Evolutionary conservation across 2,113 vertebrate genomes (phyloP), one percentile per base, ranked within the genome.

Genomic region (Macquaria ambigua): DNA sequence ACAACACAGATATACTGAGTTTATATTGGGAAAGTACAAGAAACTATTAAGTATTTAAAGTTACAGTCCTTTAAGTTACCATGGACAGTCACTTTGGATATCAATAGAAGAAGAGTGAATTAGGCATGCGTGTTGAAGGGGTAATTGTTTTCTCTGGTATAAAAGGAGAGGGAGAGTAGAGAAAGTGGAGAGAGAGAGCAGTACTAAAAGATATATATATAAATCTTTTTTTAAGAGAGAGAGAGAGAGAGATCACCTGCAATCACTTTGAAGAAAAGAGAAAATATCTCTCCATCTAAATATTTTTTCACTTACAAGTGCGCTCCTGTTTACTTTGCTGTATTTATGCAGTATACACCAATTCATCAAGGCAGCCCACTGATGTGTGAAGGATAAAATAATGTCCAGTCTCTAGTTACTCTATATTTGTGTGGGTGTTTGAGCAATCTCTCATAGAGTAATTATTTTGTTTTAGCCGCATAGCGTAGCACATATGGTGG

Each of bases 301-400:
- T 16, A n/a, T 66, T 67, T 69, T 46, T 66, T 58, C 21, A 46
- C n/a, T n/a, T n/a, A 23, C 25, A 56, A 62, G 31, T 62, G 37
- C 55, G 10, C 14, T 73, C 39, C 50, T 77, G 15, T 74, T 61
- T 50, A 41, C 50, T 76, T 72, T 34, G 18, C 10, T 63, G 62
- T 74, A 66, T 85, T 55, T 53, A 75, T 85, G 46, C 34, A 1
- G 41, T 31, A n/a, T 50, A 73, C 59, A 64, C 39, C n/a, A 61
- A 53, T 39, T 81, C 31, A 83, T 87, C 82, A 75, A 71, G 69
- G 69, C 43, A 75, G 28, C 73, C 53, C 83, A 64, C 69, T 83
- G 59, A 77, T 62, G 56, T 48, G 20, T 71, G 61, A 74, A 52
- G 73, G 63, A 80, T 81, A 56, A 78, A 73, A 68, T 81, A 46